Percentiles rank a stretch among this genome's conserved stretches.
Conservation (phyloP, 2,797 vertebrate species). For the Calcarius lapponicus region DNA sequence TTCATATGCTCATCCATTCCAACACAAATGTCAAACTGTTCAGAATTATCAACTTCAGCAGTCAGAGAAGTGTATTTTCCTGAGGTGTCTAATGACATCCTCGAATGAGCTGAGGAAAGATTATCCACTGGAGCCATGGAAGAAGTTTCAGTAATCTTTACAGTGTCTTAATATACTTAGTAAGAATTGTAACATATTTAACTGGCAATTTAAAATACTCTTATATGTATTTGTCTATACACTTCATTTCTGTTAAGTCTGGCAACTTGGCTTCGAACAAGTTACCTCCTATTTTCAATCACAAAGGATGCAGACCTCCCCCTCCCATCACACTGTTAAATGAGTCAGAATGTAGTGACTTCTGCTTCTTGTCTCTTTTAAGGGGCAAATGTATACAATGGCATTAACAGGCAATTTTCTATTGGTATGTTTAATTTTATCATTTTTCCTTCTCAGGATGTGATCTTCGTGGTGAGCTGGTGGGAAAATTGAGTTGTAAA, state of each 20-base stretch:
- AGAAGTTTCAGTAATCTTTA: neutral
- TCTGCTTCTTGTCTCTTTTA: conserved; percentile 15
- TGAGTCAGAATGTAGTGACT: neutral
- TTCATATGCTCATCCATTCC: neutral
- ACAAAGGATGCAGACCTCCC: neutral
- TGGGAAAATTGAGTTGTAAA: conserved; percentile 71
- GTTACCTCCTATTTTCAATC: neutral
- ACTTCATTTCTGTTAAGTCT: conserved; percentile 1
- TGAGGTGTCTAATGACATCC: conserved; percentile 3
- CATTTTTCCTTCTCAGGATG: conserved; percentile 72
- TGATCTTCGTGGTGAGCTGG: conserved; percentile 78
- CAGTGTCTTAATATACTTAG: neutral
- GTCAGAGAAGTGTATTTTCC: conserved; percentile 1
- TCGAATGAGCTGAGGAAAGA: neutral
- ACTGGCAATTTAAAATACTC: neutral
- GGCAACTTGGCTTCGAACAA: neutral
- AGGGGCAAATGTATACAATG: neutral
- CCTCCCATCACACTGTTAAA: neutral
- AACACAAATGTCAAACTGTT: neutral
- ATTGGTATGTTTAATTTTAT: conserved; percentile 19
- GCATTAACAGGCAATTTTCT: neutral
- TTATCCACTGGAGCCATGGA: neutral
- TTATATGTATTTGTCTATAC: accelerated
- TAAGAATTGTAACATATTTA: neutral
- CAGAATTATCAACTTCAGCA: neutral